Conservation (phyloP, 2,797 vertebrate genomes). For the Gephyroberyx darwinii region DNA sequence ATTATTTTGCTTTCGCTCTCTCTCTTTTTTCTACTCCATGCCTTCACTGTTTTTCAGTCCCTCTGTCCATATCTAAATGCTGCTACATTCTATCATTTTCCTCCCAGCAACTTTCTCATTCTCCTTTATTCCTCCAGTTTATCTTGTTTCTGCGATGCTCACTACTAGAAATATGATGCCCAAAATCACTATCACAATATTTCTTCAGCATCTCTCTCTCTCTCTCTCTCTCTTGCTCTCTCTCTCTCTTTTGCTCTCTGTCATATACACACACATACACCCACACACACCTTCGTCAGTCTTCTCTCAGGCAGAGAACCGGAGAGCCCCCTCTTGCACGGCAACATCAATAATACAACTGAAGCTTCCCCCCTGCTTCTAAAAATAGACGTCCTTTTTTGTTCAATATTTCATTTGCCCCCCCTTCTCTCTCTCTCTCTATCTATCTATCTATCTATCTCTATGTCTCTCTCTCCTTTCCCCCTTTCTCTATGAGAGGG, state of each 20-base stretch:
- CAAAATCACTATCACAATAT: conserved; percentile 22
- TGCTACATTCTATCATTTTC: conserved; percentile 20
- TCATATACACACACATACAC: conserved; percentile 9
- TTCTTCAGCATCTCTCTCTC: neutral
- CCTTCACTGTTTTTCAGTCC: conserved; percentile 10
- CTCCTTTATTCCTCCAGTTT: conserved; percentile 35
- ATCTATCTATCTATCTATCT: conserved; percentile 41
- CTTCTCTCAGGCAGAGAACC: conserved; percentile 47
- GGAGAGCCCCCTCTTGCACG: conserved; percentile 54
- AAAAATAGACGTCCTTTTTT: conserved; percentile 72
- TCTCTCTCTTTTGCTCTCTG: neutral
- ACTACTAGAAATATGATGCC: conserved; percentile 24
- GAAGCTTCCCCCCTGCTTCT: conserved; percentile 60
- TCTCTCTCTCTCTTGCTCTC: neutral
- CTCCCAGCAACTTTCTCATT: conserved; percentile 33
- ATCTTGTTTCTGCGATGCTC: conserved; percentile 54
- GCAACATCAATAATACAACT: conserved; percentile 79
- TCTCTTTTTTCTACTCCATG: neutral
- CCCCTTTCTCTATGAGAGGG: conserved; percentile 34
- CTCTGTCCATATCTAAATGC: conserved; percentile 40
- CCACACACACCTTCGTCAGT: conserved; percentile 15
- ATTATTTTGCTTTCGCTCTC: neutral
- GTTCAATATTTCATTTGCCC: conserved; percentile 78
- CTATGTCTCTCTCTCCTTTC: conserved; percentile 9
- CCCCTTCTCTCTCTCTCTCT: conserved; percentile 13